phyloP scores from a whole-genome alignment of 2,797 vertebrate genomes.

The Notolepis coatsorum region DNA sequence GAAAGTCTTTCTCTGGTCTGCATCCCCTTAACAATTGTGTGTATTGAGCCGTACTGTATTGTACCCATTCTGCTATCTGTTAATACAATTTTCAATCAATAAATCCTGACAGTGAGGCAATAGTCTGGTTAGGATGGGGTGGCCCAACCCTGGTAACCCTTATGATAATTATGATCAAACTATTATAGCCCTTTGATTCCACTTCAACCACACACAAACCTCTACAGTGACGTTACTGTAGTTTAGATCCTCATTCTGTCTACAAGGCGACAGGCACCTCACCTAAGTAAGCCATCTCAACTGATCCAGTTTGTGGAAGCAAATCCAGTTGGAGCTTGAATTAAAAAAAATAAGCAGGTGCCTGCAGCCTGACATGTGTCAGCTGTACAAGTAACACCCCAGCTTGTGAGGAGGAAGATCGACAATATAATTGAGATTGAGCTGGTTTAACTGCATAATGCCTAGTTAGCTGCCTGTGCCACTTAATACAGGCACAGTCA shows the following conservation, averaged over 20 bases:
- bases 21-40: too few species aligned
- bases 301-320: conserved; percentile 3
- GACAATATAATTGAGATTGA: neutral
- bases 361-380: conserved; percentile 13
- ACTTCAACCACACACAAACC: too few species aligned
- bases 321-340: conserved; percentile 11
- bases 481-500: neutral
- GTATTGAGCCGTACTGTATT: too few species aligned
- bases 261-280: neutral
- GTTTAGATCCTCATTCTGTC: neutral
- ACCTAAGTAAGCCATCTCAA: neutral
- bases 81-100: too few species aligned
- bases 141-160: too few species aligned
- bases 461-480: neutral
- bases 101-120: too few species aligned
- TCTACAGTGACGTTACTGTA: neutral
- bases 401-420: too few species aligned
- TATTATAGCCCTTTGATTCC: too few species aligned
- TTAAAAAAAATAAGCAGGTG: conserved; percentile 11
- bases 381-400: neutral
- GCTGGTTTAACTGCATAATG: neutral
- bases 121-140: too few species aligned
- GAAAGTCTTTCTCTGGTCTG: too few species aligned
- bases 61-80: too few species aligned
- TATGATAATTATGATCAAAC: too few species aligned